Base-by-base conservation (phyloP, 2,888 invertebrate genomes). In the Alsophila aescularia region DNA sequence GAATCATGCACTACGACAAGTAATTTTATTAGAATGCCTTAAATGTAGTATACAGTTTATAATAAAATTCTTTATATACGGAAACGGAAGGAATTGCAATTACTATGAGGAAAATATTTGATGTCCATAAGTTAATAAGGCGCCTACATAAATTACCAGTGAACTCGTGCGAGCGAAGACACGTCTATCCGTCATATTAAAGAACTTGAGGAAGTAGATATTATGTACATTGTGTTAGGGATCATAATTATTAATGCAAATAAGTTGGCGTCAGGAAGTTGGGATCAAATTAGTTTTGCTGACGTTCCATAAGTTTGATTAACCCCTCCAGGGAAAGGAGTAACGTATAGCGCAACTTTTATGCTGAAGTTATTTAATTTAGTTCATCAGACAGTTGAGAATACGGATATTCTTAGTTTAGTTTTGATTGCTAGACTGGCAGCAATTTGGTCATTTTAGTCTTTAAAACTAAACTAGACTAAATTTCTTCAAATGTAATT, bases 261-360 rank as follows among this genome's bases (percentile, higher is more conserved):
- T 86, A 86, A 83, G 67, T 83, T 79, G 73, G 70, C 73, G 75
- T 71, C 71, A 73, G 75, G 70, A 86, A 89, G 78, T 90, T 88
- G 75, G 72, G 72, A 84, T 87, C 79, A 79, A 87, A 87, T 89
- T 87, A 87, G 87, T 84, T 84, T 70, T 71, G 81, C 81, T 83
- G 84, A 78, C 81, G 81, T 72, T 72, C 77, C 72, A 64, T 74
- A 73, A 68, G 68, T 87, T 83, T 86, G 87, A 89, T 89, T 85
- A 87, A 79, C 81, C 76, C 76, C 79, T 77, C 69, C 61, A 67
- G 78, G 77, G 70, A 75, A 77, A 78, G 72, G 78, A 82, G 74
- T 74, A 73, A 34, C 39, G 42, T 35, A 29, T 27, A 16, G 34
- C 24, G 49, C 42, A 56, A 50, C 50, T 51, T 55, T 55, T 35